Conservation (phyloP, 2,797 vertebrate genomes). For the Morus bassanus region DNA sequence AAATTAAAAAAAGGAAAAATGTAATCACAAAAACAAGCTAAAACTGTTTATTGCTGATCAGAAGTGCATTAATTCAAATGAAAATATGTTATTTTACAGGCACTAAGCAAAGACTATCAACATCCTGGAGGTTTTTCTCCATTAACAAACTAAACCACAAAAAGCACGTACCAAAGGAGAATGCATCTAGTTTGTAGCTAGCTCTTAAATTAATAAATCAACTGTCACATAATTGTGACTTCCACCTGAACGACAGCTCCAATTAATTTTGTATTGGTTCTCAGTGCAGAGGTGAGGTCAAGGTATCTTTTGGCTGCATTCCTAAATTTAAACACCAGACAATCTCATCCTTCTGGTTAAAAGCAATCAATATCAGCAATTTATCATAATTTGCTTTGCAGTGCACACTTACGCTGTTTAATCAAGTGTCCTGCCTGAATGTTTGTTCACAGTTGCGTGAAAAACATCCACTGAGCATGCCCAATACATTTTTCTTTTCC, state of each 20-base stretch:
- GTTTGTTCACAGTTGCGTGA: constrained; percentile 36
- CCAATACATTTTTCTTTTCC: background rate
- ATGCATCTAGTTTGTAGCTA: background rate
- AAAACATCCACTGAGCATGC: background rate
- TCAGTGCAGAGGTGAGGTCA: constrained; percentile 51
- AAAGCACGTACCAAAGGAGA: background rate
- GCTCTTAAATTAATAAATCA: constrained; percentile 63
- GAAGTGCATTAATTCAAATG: constrained; percentile 5
- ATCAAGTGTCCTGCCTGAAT: constrained; percentile 36
- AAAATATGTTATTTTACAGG: background rate
- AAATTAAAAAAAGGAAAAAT: background rate
- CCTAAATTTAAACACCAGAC: constrained; percentile 49
- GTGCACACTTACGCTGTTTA: constrained; percentile 20
- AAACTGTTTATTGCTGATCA: background rate
- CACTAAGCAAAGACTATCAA: background rate
- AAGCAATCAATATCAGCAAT: constrained; percentile 61
- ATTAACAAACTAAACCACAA: background rate
- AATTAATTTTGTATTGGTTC: constrained; percentile 57
- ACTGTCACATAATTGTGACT: constrained; percentile 37
- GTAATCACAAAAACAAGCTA: background rate
- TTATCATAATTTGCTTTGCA: constrained; percentile 48
- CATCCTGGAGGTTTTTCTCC: background rate
- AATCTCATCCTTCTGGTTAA: constrained; percentile 31
- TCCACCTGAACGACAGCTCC: constrained; percentile 23
- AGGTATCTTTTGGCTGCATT: constrained; percentile 55